Conservation (phyloP, 1,140 invertebrate species). For the Myzus persicae region DNA sequence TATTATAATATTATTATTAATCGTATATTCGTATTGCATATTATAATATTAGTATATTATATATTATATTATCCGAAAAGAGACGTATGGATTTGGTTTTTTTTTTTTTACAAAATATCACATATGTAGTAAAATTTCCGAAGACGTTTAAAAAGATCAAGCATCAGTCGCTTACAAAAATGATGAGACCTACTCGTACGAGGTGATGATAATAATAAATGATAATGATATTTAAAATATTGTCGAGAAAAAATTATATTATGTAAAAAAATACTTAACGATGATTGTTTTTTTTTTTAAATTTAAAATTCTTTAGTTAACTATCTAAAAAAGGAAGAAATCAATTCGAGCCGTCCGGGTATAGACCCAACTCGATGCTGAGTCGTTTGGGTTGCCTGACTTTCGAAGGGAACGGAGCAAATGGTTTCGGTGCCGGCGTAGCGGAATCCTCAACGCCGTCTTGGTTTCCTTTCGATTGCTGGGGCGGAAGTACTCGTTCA, state of each 20-base stretch:
- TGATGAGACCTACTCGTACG: background rate
- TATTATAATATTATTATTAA: background rate
- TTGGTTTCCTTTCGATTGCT: background rate
- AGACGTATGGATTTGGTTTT: background rate
- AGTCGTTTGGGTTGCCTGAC: constrained; percentile 43
- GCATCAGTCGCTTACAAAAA: background rate
- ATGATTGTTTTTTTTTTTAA: constrained; percentile 12
- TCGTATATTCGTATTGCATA: background rate
- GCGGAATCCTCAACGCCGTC: background rate
- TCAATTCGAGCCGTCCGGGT: constrained; percentile 26
- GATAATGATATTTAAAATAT: constrained; percentile 10
- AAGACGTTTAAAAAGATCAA: background rate
- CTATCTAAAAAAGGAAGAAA: background rate
- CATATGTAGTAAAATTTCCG: background rate
- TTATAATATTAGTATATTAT: too few relatives aligned
- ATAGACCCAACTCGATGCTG: constrained; percentile 34
- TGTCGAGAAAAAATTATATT: background rate
- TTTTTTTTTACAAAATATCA: constrained; percentile 45
- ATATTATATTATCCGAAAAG: background rate
- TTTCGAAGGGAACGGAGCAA: constrained; percentile 40
- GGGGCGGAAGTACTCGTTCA: background rate
- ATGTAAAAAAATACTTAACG: background rate
- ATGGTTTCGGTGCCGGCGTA: background rate
- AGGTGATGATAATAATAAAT: background rate
- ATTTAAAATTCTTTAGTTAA: background rate